phyloP scores from a whole-genome alignment of 1,140 invertebrate species.

The Eriosoma lanigerum region DNA sequence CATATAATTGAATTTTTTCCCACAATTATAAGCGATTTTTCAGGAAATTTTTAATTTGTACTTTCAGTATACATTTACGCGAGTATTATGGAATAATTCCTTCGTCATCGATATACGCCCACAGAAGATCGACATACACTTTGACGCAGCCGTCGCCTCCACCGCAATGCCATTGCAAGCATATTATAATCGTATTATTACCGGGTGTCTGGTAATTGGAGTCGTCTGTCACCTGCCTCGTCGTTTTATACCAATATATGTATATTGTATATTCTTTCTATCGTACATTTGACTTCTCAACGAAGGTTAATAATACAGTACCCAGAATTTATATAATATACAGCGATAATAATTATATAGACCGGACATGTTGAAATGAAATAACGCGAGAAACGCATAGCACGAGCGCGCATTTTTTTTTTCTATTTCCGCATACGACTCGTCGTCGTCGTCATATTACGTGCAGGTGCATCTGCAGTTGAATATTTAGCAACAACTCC shows the following conservation, averaged over 20 bases:
- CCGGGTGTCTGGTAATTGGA: neutral
- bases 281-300: neutral
- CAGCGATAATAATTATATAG: slow-evolving; percentile 12
- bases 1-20: too few species aligned
- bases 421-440: neutral
- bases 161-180: neutral
- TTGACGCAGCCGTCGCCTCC: neutral
- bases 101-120: slow-evolving; percentile 41
- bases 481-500: neutral
- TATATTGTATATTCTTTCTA: too few species aligned
- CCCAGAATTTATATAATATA: neutral
- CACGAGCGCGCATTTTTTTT: neutral
- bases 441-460: neutral
- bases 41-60: too few species aligned
- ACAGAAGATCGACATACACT: neutral
- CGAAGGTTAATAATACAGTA: neutral
- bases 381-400: neutral
- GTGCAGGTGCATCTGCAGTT: neutral
- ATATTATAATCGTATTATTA: slow-evolving; percentile 7
- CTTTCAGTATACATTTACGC: neutral
- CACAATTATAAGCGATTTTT: too few species aligned
- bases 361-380: neutral
- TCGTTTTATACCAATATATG: neutral
- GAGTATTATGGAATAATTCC: neutral
- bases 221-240: slow-evolving; percentile 45